A percentile compares a stretch with the other conserved stretches of the same genome.
Conservation (phyloP, 2,888 invertebrate genomes). For the Ametastegia equiseti region DNA sequence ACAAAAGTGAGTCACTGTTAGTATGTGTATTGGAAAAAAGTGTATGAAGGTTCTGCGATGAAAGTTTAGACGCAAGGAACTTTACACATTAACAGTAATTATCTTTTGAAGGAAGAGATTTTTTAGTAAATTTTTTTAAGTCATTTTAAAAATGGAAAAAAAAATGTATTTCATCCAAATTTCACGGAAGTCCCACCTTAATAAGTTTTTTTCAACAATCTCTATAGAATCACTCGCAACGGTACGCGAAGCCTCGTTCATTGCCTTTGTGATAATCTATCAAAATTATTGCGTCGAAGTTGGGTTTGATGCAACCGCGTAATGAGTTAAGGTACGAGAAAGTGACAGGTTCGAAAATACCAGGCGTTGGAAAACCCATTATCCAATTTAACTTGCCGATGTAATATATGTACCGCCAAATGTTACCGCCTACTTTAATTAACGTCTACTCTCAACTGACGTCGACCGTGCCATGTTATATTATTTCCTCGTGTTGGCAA, state of each 20-base stretch:
- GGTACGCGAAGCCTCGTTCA: background rate
- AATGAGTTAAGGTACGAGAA: background rate
- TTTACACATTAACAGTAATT: too few relatives aligned
- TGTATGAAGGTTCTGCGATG: too few relatives aligned
- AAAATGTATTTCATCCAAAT: too few relatives aligned
- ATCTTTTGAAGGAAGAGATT: too few relatives aligned
- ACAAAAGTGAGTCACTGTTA: too few relatives aligned
- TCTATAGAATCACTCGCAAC: background rate
- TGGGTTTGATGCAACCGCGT: background rate
- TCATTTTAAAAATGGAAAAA: too few relatives aligned
- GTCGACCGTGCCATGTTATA: too few relatives aligned
- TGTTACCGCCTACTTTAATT: constrained; percentile 21
- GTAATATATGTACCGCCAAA: constrained; percentile 27
- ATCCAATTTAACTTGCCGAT: background rate
- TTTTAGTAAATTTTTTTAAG: too few relatives aligned
- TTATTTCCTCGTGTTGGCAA: background rate
- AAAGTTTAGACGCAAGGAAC: too few relatives aligned
- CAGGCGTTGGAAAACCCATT: constrained; percentile 5
- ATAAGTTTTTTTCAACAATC: background rate
- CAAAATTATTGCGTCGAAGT: background rate
- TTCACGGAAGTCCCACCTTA: too few relatives aligned
- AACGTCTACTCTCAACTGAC: background rate
- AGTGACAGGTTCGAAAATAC: background rate
- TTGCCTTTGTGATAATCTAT: background rate
- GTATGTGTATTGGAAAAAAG: too few relatives aligned